Evolutionary conservation across 2,888 invertebrate genomes (phyloP), one percentile per base, ranked within the genome.

Genomic region (Drosophila austrosaltans): DNA sequence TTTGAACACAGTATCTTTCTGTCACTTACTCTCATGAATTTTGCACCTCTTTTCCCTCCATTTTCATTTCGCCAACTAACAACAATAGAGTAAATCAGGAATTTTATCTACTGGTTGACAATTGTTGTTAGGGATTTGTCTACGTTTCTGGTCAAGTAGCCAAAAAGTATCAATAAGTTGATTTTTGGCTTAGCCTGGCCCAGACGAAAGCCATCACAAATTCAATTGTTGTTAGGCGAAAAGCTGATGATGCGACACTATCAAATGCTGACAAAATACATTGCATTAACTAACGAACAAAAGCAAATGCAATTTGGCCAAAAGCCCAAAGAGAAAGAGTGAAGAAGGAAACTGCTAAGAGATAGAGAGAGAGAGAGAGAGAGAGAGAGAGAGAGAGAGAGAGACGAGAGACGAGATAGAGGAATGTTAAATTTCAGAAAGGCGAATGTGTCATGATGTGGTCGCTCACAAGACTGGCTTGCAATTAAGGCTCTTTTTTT

Each of bases 241-340:
- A 48, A 48, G 25, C 48, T 48, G 66, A 63, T 75, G 75, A 75
- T 64, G 77, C 74, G 82, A 78, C 85, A 77, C 81, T 82, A 77
- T 72, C 36, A 82, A 77, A 72, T 71, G 82, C 85, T 81, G 87
- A 87, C 83, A 87, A 83, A 72, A 83, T 83, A 84, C 78, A 80
- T 80, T 78, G 87, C 84, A 84, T 87, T 83, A 83, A 87, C 83
- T 71, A 66, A 77, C 73, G 36, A 40, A 58, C 67, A 72, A 83
- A 81, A 76, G 66, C 62, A 76, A 78, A 74, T 81, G 82, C 84
- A 86, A 86, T 83, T 86, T 83, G 63, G 25, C 48, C 48, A 48
- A 48, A 48, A 48, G 12, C 64, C 69, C n/a, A 62, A 61, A 65
- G 53, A 53, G 3, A 8, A 20, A 40, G 6, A 39, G 8, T 2